These are phyloP conservation scores for Cephalopholis sonnerati DNA, from an alignment of 2,113 vertebrate species.

Conservation along the genomic window DNA sequence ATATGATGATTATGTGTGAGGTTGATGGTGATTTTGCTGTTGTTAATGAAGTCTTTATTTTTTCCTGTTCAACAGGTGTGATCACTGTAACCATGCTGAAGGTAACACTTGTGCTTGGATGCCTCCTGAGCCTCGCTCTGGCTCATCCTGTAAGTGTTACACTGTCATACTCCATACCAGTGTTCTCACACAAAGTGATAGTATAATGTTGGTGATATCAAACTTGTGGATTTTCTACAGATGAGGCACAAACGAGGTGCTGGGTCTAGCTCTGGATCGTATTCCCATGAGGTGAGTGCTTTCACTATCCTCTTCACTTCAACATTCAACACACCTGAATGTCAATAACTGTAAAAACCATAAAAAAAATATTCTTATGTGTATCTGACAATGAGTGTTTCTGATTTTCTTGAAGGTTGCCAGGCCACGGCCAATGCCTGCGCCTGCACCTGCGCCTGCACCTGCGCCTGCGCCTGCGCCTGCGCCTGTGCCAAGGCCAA, in stretches of 20 bases:
- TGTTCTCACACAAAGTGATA: not conserved
- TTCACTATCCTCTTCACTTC: not conserved
- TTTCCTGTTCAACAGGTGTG: slow-evolving; percentile 22
- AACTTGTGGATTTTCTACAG: slow-evolving; percentile 14
- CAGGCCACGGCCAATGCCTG: too few species aligned
- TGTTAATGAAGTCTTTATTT: not conserved
- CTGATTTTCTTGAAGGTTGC: not conserved
- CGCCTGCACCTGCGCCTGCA: too few species aligned
- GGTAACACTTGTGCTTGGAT: slow-evolving; percentile 57
- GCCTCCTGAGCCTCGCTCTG: slow-evolving; percentile 67
- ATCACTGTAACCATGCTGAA: slow-evolving; percentile 73
- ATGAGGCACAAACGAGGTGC: not conserved
- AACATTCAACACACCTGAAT: not conserved
- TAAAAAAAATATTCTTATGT: not conserved
- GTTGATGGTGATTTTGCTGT: not conserved
- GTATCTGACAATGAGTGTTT: not conserved
- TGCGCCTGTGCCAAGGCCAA: too few species aligned
- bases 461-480: too few species aligned
- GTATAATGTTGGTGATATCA: not conserved
- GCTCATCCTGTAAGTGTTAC: slow-evolving; percentile 70
- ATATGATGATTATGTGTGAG: not conserved
- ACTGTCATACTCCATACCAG: not conserved
- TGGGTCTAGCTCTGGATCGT: not conserved
- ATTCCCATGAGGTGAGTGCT: slow-evolving; percentile 5
- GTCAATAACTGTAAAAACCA: not conserved